These are phyloP conservation scores for Pimephales promelas DNA, from an alignment of 2,113 vertebrate genomes.

Conservation along the genomic window DNA sequence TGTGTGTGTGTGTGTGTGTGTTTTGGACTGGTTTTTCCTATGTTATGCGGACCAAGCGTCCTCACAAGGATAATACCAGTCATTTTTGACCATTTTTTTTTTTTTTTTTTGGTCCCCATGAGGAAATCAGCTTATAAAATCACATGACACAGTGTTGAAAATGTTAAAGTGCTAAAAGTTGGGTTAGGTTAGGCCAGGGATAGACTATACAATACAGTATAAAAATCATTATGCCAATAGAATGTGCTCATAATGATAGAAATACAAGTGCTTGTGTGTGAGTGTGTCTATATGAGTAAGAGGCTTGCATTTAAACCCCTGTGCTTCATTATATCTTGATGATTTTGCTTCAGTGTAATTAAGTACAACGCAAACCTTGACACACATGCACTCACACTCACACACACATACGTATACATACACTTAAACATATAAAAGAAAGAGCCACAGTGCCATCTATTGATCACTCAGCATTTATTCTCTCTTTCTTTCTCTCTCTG, in stretches of 20 bases:
- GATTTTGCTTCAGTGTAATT: constrained; percentile 55
- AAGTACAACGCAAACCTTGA: constrained; percentile 41
- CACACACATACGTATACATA: constrained; percentile 21
- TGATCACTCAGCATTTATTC: constrained; percentile 3
- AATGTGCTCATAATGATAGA: too few relatives aligned
- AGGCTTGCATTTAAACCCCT: constrained; percentile 46
- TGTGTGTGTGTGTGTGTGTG: background rate
- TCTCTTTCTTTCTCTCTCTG: constrained; percentile 1
- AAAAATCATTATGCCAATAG: too few relatives aligned
- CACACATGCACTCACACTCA: background rate
- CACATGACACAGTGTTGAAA: too few relatives aligned
- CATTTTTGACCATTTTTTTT: too few relatives aligned
- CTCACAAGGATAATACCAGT: too few relatives aligned
- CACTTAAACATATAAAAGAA: constrained; percentile 9
- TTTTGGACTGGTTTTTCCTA: too few relatives aligned
- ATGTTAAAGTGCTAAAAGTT: too few relatives aligned
- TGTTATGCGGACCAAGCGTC: too few relatives aligned
- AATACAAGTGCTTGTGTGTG: background rate
- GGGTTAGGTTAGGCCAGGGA: too few relatives aligned
- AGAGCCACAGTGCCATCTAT: constrained; percentile 54
- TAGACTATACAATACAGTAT: too few relatives aligned
- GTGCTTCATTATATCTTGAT: constrained; percentile 54
- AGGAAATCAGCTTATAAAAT: too few relatives aligned
- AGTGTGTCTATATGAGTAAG: constrained; percentile 13
- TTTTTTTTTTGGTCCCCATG: too few relatives aligned